A percentile compares a stretch with the other conserved stretches of the same genome.
phyloP scores from a whole-genome alignment of 2,797 vertebrate species.

The Brotogeris chrysoptera region DNA sequence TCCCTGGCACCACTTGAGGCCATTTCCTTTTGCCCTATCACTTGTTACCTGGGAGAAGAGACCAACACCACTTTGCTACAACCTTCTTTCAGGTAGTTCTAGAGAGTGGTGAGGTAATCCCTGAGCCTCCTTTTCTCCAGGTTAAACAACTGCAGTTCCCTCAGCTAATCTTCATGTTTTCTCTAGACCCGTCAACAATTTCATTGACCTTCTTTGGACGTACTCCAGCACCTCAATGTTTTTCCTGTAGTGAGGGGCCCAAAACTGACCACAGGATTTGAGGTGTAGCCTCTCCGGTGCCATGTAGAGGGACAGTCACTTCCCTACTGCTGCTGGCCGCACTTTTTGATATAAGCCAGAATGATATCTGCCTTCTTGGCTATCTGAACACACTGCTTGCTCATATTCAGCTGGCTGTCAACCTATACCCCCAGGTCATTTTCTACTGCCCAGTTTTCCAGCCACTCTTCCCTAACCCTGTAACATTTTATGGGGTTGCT shows the following conservation, averaged over 20 bases:
- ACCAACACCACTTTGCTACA: fast-evolving
- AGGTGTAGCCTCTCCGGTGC: fast-evolving
- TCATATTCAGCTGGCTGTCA: not conserved
- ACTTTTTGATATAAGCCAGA: fast-evolving
- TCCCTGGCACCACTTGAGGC: fast-evolving
- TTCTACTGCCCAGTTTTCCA: not conserved
- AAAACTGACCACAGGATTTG: fast-evolving
- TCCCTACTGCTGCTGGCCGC: not conserved
- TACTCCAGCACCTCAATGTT: fast-evolving
- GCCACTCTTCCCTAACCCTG: not conserved
- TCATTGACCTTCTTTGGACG: not conserved
- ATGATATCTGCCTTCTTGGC: not conserved
- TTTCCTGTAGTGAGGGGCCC: not conserved
- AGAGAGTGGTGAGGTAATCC: not conserved
- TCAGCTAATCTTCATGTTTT: not conserved
- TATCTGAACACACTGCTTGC: not conserved
- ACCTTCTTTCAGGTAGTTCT: not conserved
- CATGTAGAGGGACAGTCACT: not conserved
- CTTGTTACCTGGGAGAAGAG: not conserved
- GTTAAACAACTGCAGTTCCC: not conserved
- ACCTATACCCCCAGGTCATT: not conserved
- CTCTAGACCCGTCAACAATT: not conserved
- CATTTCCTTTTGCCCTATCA: not conserved
- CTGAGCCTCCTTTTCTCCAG: not conserved
- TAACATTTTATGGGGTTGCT: not conserved